Evolutionary conservation across 1,140 invertebrate genomes (phyloP), one percentile per base, ranked within the genome.

Genomic region (Zeugodacus cucurbitae): DNA sequence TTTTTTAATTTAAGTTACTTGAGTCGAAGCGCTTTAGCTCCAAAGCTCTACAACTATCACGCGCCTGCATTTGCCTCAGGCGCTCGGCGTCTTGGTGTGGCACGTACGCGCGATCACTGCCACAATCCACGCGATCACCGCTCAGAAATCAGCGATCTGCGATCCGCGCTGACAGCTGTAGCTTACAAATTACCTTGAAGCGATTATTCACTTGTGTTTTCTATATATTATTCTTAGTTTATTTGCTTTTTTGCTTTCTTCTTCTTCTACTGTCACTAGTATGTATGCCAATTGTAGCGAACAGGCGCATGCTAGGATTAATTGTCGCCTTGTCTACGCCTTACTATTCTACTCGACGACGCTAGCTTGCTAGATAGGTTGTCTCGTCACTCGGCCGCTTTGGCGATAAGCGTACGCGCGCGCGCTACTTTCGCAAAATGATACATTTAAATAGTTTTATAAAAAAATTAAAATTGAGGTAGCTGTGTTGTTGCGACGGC

Each of bases 131-230:
- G 37, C 48, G 41, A 82, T 48, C 41, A 82, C 11, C 41, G 37
- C n/a, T n/a, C n/a, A n/a, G n/a, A n/a, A n/a, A 48, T 48, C 2
- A 26, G 32, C 29, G 11, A 70, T 34, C 14, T 1, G 26, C 41
- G 22, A 82, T 44, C 41, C 37, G 74, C 74, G 41, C 74, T 82
- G 41, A 34, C 41, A n/a, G 74, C 74, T 82, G n/a, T 22, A 54
- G 41, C 37, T 44, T 82, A 82, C 41, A 82, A 11, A 82, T 48
- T 82, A 82, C 37, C 74, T 82, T 82, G 74, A 48, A 48, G 26
- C 26, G 41, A 82, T 82, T 82, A 82, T 82, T 82, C 74, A 82
- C 74, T 82, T 82, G n/a, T 26, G 41, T 44, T 82, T 54, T 54
- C 48, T 11, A 54, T 20, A 54, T 20, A 54, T 54, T 54, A 54